A percentile compares a stretch with the other conserved stretches of the same genome.
Evolutionary conservation across 2,113 vertebrate species (phyloP).

Genomic region (Cyanocitta stelleri): DNA sequence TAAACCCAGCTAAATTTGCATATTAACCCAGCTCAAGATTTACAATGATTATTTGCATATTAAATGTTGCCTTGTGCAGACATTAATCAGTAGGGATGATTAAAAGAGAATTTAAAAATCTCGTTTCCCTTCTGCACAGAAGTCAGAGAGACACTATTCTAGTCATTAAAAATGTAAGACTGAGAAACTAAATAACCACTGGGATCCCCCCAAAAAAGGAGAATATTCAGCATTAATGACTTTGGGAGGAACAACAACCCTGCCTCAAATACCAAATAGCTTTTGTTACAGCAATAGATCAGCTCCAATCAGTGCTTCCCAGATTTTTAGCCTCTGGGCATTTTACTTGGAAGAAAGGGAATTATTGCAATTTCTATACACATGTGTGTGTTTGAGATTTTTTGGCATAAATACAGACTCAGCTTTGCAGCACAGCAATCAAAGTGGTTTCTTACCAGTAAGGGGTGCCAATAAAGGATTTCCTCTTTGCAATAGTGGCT

Average conservation of each 20-base stretch:
- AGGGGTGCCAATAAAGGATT: conserved; percentile 98
- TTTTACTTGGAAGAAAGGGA: not conserved
- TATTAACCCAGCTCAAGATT: not conserved
- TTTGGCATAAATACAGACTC: not conserved
- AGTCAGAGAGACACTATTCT: not conserved
- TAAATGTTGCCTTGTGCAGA: not conserved
- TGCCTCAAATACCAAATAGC: not conserved
- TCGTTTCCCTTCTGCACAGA: not conserved
- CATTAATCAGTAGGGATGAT: not conserved
- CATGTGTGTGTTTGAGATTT: not conserved
- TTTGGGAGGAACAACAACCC: not conserved
- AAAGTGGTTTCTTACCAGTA: conserved; percentile 83
- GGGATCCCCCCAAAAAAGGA: not conserved
- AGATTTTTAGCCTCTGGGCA: not conserved
- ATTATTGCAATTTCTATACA: not conserved
- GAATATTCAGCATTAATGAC: not conserved
- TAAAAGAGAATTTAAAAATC: not conserved
- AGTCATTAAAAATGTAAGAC: not conserved
- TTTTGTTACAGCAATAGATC: not conserved
- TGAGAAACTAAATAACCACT: not conserved
- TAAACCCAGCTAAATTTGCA: not conserved
- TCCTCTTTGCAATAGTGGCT: conserved; percentile 97
- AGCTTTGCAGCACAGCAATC: not conserved
- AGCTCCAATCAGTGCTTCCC: not conserved
- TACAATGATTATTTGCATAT: not conserved